Evolutionary conservation across 2,797 vertebrate genomes (phyloP).

Genomic region (Xenopus petersii): DNA sequence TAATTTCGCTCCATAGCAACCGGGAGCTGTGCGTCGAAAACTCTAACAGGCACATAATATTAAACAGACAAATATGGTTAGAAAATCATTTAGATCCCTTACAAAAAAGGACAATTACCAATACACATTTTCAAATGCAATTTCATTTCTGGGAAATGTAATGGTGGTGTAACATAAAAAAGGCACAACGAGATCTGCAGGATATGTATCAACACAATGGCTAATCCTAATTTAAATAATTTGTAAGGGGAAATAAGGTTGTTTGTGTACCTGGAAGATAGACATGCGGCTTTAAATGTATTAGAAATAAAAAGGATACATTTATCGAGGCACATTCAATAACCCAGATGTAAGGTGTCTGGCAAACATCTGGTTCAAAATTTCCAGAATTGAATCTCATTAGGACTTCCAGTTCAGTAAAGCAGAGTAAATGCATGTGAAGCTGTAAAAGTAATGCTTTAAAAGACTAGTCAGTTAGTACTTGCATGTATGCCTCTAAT

Average conservation of each 20-base stretch:
- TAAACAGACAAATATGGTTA: slow-evolving; percentile 33
- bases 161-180: slow-evolving; percentile 17
- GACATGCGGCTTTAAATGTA: not conserved
- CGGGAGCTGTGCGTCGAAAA: slow-evolving; percentile 13
- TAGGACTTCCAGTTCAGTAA: too few relatives aligned
- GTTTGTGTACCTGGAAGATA: not conserved
- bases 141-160: slow-evolving; percentile 6
- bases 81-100: slow-evolving; percentile 11
- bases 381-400: too few relatives aligned
- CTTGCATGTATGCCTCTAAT: too few relatives aligned
- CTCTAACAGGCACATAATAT: slow-evolving; percentile 26
- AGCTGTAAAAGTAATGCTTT: too few relatives aligned
- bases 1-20: slow-evolving; percentile 42
- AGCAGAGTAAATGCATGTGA: too few relatives aligned
- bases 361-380: too few relatives aligned
- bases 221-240: slow-evolving; percentile 55
- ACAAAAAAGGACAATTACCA: slow-evolving; percentile 17
- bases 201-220: slow-evolving; percentile 38
- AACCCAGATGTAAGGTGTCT: too few relatives aligned
- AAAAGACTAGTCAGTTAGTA: too few relatives aligned
- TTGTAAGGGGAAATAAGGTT: slow-evolving; percentile 27
- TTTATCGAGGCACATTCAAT: too few relatives aligned
- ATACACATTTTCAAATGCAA: slow-evolving; percentile 12
- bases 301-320: too few relatives aligned
- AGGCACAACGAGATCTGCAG: slow-evolving; percentile 24